Conservation (phyloP, 1,140 invertebrate genomes). For the Drosophila subpulchrella region DNA sequence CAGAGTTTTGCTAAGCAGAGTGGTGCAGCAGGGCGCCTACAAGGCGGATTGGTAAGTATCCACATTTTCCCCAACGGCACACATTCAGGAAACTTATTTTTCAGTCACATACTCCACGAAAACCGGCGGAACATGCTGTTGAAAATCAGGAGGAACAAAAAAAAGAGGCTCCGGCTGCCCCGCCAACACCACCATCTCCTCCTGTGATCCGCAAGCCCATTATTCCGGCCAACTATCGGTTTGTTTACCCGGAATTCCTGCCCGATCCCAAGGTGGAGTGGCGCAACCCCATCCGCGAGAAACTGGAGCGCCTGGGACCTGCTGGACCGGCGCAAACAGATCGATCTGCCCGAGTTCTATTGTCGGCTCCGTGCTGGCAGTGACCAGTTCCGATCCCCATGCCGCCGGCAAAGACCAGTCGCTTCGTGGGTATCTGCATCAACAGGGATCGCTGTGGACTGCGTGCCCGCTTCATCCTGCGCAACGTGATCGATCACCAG, state of each 20-base stretch:
- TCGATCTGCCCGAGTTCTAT: slow-evolving; percentile 99
- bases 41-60: slow-evolving; percentile 65
- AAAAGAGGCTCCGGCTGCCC: slow-evolving; percentile 6
- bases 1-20: slow-evolving; percentile 42
- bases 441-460: slow-evolving; percentile 92
- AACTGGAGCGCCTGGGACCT: slow-evolving; percentile 96
- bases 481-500: slow-evolving; percentile 97
- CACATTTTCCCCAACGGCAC: background rate
- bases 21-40: slow-evolving; percentile 39
- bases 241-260: slow-evolving; percentile 97
- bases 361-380: slow-evolving; percentile 96
- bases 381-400: slow-evolving; percentile 95
- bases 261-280: slow-evolving; percentile 92
- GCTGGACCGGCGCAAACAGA: slow-evolving; percentile 89
- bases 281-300: slow-evolving; percentile 93
- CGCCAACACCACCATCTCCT: background rate
- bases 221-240: slow-evolving; percentile 87
- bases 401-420: slow-evolving; percentile 92
- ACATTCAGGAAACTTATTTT: slow-evolving; percentile 18
- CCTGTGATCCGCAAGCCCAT: slow-evolving; percentile 56
- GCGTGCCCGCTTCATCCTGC: slow-evolving; percentile 92
- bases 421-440: slow-evolving; percentile 98
- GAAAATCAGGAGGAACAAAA: slow-evolving; percentile 28
- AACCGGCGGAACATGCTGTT: slow-evolving; percentile 59
- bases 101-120: slow-evolving; percentile 79